Percentiles rank a stretch among this genome's conserved stretches.
phyloP scores from a whole-genome alignment of 2,888 invertebrate genomes.

The Teinopalpus imperialis region DNA sequence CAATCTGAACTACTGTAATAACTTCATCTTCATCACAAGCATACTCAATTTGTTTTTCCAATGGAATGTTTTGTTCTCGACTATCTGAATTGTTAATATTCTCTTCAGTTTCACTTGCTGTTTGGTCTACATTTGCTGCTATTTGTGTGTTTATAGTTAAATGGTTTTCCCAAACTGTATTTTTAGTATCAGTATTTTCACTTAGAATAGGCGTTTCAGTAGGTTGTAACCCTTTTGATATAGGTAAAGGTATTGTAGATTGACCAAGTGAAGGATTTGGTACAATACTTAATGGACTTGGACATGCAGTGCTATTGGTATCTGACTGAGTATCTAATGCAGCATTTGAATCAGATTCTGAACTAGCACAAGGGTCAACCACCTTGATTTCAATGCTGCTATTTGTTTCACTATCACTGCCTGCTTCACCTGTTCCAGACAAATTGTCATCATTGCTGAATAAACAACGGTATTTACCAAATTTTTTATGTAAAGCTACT shows the following conservation, averaged over 20 bases:
- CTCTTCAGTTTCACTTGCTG: slow-evolving; percentile 7
- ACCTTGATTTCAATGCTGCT: slow-evolving; percentile 71
- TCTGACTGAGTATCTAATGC: slow-evolving; percentile 63
- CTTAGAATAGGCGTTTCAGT: not conserved
- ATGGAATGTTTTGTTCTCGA: slow-evolving; percentile 44
- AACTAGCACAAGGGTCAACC: slow-evolving; percentile 67
- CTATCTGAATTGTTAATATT: slow-evolving; percentile 29
- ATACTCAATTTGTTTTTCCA: slow-evolving; percentile 58
- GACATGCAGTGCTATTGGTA: slow-evolving; percentile 51
- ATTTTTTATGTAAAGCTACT: slow-evolving; percentile 77
- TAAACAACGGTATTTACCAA: slow-evolving; percentile 80
- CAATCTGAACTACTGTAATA: slow-evolving; percentile 75
- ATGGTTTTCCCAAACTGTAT: slow-evolving; percentile 2
- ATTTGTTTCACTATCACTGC: slow-evolving; percentile 77
- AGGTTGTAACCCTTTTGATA: not conserved
- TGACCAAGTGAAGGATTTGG: slow-evolving; percentile 37
- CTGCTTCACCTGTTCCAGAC: slow-evolving; percentile 62
- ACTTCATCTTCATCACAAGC: slow-evolving; percentile 71
- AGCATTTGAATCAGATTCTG: slow-evolving; percentile 76
- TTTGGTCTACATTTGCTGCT: not conserved
- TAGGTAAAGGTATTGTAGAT: slow-evolving; percentile 3
- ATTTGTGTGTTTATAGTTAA: not conserved
- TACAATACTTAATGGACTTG: slow-evolving; percentile 50
- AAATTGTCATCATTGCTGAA: slow-evolving; percentile 65
- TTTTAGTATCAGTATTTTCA: slow-evolving; percentile 28